Base-by-base conservation (phyloP, 2,888 invertebrate species). In the Parasteatoda lunata region DNA sequence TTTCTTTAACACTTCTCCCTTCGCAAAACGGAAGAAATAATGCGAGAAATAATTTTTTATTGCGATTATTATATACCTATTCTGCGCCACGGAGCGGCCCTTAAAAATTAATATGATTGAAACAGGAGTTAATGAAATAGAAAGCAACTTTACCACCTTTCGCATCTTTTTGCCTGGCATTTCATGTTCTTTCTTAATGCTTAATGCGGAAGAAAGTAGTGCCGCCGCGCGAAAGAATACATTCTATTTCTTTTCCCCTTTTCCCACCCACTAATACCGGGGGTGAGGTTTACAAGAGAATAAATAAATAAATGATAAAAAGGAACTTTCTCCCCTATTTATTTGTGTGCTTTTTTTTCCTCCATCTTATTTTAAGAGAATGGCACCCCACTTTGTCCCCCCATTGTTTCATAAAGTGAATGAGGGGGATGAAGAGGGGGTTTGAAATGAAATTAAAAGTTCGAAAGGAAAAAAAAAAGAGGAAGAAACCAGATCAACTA, bases 81-180 rank as follows among this genome's bases (percentile, higher is more conserved):
- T 86, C 80, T 78, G 52, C 71, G 59, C 71, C 77, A 51, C 15
- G 78, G 71, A 77, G 71, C 70, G 77, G 85, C 80, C 85, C 85
- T 86, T 80, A 86, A 86, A 86, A 86, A 86, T 86, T 86, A 86
- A 86, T 86, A 86, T 86, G 85, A 86, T 86, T 86, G 85, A 86
- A 86, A 86, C 85, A 86, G 66, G 85, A 81, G 85, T 86, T 86
- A 86, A 86, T 86, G 85, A 86, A 86, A 86, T 86, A 86, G 77
- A 86, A 86, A 77, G 77, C 80, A 86, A 85, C 71, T 86, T 80
- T 64, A 65, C 70, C 76, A n/a, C 70, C 15, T 48, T 30, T 49
- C 7, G 48, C 69, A 45, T 30, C 49, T 52, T 30, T 45, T 11
- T 65, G 65, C 45, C 7, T 11, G 77, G 70, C 76, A 73, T 75